phyloP scores from a whole-genome alignment of 2,797 vertebrate species.

The Tolypeutes matacus region DNA sequence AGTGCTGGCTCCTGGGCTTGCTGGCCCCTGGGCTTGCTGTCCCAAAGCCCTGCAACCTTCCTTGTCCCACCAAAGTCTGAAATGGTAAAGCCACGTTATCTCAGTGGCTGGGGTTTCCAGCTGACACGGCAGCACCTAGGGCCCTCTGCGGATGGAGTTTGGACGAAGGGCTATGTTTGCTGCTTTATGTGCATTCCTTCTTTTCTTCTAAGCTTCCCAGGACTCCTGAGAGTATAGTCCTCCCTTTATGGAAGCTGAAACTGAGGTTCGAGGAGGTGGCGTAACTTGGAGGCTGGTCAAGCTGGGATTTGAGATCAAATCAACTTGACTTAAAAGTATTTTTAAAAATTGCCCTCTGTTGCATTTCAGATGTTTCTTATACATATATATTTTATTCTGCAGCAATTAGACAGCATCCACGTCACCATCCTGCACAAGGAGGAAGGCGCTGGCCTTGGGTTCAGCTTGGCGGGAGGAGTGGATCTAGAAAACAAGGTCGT shows the following conservation, averaged over 20 bases:
- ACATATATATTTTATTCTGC: conserved; percentile 61
- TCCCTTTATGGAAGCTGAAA: not conserved
- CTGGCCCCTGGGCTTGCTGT: not conserved
- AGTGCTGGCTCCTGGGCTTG: not conserved
- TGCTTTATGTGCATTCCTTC: not conserved
- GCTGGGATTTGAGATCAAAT: not conserved
- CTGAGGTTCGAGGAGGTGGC: not conserved
- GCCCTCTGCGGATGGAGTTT: not conserved
- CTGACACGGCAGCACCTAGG: fast-evolving
- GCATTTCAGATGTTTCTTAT: not conserved
- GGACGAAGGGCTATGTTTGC: too few species aligned
- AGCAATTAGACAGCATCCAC: conserved; percentile 95
- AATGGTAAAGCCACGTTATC: fast-evolving
- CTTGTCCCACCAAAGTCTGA: too few species aligned
- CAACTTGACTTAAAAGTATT: too few species aligned
- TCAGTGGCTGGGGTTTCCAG: not conserved
- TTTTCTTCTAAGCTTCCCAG: not conserved
- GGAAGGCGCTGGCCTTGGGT: conserved; percentile 94
- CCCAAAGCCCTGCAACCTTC: not conserved
- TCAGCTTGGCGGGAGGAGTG: conserved; percentile 95
- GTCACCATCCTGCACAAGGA: conserved; percentile 97
- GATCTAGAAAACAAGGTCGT: conserved; percentile 95
- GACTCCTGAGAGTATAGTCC: not conserved
- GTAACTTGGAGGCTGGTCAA: not conserved
- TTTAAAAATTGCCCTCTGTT: fast-evolving